Evolutionary conservation across 1,140 invertebrate genomes (phyloP).

Genomic region (Diploscapter pachys): DNA sequence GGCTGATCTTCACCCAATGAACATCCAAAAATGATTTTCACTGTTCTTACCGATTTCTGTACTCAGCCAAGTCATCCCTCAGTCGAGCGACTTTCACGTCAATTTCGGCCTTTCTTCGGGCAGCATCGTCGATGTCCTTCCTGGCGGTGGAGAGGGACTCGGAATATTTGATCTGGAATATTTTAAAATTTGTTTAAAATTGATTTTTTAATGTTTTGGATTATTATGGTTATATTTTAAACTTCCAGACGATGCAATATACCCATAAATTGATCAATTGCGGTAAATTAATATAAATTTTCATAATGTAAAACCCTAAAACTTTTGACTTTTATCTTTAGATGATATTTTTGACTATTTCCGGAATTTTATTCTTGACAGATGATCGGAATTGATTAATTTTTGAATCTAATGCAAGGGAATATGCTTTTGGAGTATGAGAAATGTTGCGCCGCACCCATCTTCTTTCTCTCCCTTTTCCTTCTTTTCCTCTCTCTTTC

Average conservation of each 20-base stretch:
- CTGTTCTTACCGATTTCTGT: constrained; percentile 47
- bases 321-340: no score
- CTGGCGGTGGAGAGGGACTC: constrained; percentile 53
- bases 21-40: background rate
- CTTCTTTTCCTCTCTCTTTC: no score
- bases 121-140: constrained; percentile 58
- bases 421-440: no score
- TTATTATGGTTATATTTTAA: background rate
- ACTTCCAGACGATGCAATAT: background rate
- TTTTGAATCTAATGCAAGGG: no score
- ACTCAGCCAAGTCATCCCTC: constrained; percentile 55
- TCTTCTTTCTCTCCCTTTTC: no score
- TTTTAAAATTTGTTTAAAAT: background rate
- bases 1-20: background rate
- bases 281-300: background rate
- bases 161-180: constrained; percentile 56
- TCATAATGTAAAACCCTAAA: no score
- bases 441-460: no score
- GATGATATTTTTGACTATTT: no score
- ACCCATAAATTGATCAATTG: background rate
- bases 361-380: no score
- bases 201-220: background rate
- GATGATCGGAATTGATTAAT: no score
- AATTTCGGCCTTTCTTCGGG: constrained; percentile 57
- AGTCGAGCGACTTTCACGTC: constrained; percentile 57